Conservation (phyloP, 1,140 invertebrate genomes). For the Brachionus plicatilis region DNA sequence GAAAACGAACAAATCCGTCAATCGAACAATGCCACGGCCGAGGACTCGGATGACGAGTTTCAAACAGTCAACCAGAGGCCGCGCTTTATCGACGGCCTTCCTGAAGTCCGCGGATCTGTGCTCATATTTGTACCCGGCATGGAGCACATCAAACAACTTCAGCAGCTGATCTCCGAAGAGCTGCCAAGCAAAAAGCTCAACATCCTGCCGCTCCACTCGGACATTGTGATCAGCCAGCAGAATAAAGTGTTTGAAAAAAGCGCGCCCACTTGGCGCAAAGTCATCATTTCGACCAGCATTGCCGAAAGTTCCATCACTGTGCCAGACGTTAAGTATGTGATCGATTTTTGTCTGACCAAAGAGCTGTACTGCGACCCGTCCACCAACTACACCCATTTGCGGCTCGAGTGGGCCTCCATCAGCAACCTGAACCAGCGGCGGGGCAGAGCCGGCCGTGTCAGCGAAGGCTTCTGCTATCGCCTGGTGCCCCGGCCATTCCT, state of each 20-base stretch:
- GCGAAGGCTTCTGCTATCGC: slow-evolving; percentile 77
- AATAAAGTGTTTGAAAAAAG: slow-evolving; percentile 47
- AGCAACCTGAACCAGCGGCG: slow-evolving; percentile 80
- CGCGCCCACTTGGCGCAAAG: slow-evolving; percentile 48
- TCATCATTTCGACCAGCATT: slow-evolving; percentile 56
- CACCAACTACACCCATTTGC: slow-evolving; percentile 73
- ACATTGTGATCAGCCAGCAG: slow-evolving; percentile 53
- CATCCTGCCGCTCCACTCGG: slow-evolving; percentile 51
- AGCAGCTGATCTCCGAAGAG: slow-evolving; percentile 38
- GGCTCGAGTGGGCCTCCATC: slow-evolving; percentile 79
- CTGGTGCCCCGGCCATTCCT: slow-evolving; percentile 72
- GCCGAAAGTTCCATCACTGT: slow-evolving; percentile 57
- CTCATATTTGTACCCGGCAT: slow-evolving; percentile 66
- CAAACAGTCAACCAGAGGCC: slow-evolving; percentile 39
- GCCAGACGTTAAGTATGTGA: slow-evolving; percentile 60
- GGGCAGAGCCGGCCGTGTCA: slow-evolving; percentile 76
- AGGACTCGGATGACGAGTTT: background rate
- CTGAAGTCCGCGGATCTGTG: slow-evolving; percentile 56
- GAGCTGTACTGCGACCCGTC: slow-evolving; percentile 65
- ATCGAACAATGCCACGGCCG: background rate
- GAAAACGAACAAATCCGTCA: background rate
- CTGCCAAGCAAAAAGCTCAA: slow-evolving; percentile 9
- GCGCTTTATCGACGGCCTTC: slow-evolving; percentile 46
- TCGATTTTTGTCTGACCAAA: slow-evolving; percentile 91
- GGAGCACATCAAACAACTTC: slow-evolving; percentile 47